Percentiles rank a stretch among this genome's conserved stretches.
Conservation (phyloP, 2,888 invertebrate species). For the Danaus chrysippus region DNA sequence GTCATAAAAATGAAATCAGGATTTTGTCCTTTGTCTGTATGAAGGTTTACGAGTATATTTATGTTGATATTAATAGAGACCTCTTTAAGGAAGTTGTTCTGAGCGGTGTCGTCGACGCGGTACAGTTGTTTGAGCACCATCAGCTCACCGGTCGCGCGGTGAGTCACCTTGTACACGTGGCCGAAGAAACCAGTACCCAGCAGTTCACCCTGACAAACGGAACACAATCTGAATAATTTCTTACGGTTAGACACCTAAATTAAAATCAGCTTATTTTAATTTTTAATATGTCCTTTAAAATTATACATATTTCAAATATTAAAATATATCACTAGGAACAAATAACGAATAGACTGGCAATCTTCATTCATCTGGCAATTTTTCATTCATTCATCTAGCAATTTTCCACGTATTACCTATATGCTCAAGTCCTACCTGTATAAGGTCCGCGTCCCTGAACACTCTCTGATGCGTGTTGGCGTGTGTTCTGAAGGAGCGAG, state of each 20-base stretch:
- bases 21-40: no score
- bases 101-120: slow-evolving; percentile 95
- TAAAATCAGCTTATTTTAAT: no score
- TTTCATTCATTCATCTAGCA: no score
- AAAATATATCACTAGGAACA: no score
- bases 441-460: slow-evolving; percentile 93
- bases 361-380: no score
- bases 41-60: no score
- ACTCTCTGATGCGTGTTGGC: slow-evolving; percentile 81
- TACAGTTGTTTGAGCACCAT: slow-evolving; percentile 98
- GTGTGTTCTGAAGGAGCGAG: slow-evolving; percentile 91
- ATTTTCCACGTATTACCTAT: no score
- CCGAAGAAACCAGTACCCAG: slow-evolving; percentile 97
- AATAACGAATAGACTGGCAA: no score
- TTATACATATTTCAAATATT: no score
- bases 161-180: slow-evolving; percentile 94
- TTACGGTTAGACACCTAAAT: no score
- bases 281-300: no score
- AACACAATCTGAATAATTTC: neutral
- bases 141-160: slow-evolving; percentile 92
- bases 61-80: slow-evolving; percentile 43
- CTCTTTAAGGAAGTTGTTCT: slow-evolving; percentile 96
- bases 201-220: slow-evolving; percentile 84
- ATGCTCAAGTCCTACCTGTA: slow-evolving; percentile 63
- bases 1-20: no score